phyloP scores from a whole-genome alignment of 2,797 vertebrate genomes.

The Coranthus polyacanthus region DNA sequence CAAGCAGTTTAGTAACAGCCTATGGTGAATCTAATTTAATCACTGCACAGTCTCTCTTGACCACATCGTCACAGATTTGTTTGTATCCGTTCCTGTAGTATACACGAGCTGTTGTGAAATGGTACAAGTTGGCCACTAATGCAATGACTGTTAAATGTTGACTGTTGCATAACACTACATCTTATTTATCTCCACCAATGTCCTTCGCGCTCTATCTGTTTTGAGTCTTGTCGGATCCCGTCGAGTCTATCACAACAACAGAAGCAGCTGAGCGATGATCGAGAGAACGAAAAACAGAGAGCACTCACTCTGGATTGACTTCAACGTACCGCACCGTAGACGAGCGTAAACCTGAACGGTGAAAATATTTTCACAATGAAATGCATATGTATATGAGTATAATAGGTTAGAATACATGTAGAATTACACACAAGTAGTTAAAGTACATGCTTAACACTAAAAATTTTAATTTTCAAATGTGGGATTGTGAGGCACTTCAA shows the following conservation, averaged over 20 bases:
- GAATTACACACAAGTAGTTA: no score
- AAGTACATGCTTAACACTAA: no score
- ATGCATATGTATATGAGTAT: neutral
- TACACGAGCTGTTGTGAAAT: no score
- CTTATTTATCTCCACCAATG: neutral
- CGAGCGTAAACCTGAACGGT: neutral
- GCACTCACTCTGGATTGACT: slow-evolving; percentile 28
- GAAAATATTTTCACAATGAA: neutral
- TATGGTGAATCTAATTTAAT: no score
- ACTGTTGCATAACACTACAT: neutral
- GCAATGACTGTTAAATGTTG: neutral
- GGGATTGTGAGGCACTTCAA: no score
- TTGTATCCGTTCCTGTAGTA: no score
- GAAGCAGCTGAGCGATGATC: neutral
- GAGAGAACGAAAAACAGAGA: neutral
- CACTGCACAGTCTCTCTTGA: no score
- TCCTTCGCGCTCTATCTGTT: neutral
- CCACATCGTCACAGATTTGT: no score
- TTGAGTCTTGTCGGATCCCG: slow-evolving; percentile 7
- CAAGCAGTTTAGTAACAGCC: no score
- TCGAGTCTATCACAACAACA: slow-evolving; percentile 12
- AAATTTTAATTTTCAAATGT: neutral
- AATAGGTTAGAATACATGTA: neutral
- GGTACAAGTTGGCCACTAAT: neutral
- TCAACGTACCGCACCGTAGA: neutral